Evolutionary conservation across 2,113 vertebrate genomes (phyloP).

Genomic region (Salvelinus fontinalis): DNA sequence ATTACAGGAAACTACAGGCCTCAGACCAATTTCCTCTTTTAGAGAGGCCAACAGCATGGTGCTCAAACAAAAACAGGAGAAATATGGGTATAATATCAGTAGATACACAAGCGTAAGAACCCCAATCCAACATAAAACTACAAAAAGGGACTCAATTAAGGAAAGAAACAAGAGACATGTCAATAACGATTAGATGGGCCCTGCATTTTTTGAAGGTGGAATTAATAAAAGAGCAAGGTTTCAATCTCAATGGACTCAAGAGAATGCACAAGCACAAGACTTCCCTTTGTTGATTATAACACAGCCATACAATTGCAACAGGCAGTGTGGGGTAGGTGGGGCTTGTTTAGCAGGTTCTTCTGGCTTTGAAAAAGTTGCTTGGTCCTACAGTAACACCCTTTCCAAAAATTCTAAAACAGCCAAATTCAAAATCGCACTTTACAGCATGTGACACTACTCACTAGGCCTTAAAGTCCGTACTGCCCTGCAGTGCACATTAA

Average conservation of each 20-base stretch:
- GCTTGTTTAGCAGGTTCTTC: conserved; percentile 50
- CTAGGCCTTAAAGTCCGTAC: neutral
- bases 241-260: neutral
- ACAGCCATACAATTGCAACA: conserved; percentile 10
- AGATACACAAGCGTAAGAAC: neutral
- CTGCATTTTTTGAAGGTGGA: neutral
- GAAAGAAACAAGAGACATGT: too few species aligned
- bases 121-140: too few species aligned
- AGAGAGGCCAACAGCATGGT: neutral
- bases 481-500: neutral
- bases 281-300: conserved; percentile 5
- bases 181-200: neutral
- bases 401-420: neutral
- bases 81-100: neutral
- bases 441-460: neutral
- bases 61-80: neutral
- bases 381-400: neutral
- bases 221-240: neutral
- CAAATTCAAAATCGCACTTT: neutral
- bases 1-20: conserved; percentile 21
- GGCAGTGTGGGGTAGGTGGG: conserved; percentile 20
- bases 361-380: conserved; percentile 16
- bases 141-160: too few species aligned
- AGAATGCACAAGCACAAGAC: neutral
- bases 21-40: conserved; percentile 21